Evolutionary conservation across 2,797 vertebrate species (phyloP), one percentile per base, ranked within the genome.

Genomic region (Lerista edwardsae): DNA sequence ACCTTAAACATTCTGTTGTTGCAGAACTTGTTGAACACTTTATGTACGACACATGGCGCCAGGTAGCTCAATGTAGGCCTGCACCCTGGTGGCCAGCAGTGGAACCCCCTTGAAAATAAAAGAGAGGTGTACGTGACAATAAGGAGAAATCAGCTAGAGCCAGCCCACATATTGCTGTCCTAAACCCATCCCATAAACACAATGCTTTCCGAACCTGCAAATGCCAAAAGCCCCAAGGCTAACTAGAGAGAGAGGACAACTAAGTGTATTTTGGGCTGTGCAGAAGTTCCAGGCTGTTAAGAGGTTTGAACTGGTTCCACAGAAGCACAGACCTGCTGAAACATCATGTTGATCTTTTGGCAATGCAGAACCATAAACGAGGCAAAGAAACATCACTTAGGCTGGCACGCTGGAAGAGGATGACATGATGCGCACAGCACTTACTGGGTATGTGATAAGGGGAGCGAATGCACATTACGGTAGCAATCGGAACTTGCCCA

Each of bases 151-250:
- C 57, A 39, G 68, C 76, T 72, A 80, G 74, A 73, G 57, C 75
- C 75, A 84, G 83, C 72, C 39, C 59, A 41, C 29, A 0, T 34
- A 31, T 84, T 86, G 87, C 74, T 85, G 85, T 86, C 86, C 78
- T 84, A 91, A 91, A 90, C 86, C 78, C 67, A 31, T 39, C 79
- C 67, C 75, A 77, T 91, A 83, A 92, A 92, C 91, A 92, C 86
- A 85, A 91, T 86, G 82, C 69, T 90, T 91, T 75, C 72, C 44
- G 11, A 15, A 14, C 34, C 71, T 69, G 9, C 51, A 67, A 36
- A 1, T 75, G 75, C 47, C 55, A 1, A 4, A 74, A 83, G 73
- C 11, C 69, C 81, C 0, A 31, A 3, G 21, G 7, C 69, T 83
- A 84, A 62, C 1, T 15, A 10, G 51, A 85, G 81, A 0, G 0